These are phyloP conservation scores for Drosophila persimilis DNA, from an alignment of 1,140 invertebrate species.

Conservation along the genomic window DNA sequence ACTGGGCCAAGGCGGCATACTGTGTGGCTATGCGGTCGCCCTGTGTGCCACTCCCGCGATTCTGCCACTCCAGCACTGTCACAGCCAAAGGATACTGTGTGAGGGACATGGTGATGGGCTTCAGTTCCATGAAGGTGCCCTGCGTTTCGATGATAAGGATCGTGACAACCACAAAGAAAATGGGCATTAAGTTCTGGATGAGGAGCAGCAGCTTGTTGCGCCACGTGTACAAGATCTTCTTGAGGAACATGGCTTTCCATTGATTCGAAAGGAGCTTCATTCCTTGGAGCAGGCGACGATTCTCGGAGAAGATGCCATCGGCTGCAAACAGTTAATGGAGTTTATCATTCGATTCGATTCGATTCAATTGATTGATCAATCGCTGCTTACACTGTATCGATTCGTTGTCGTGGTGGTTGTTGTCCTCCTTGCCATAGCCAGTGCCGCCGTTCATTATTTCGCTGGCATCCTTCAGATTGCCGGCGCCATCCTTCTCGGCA, in stretches of 20 bases:
- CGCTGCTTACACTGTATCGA: conserved; percentile 68
- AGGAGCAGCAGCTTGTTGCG: conserved; percentile 85
- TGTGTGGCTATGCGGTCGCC: conserved; percentile 15
- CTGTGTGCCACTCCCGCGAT: background rate
- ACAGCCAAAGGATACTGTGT: conserved; percentile 57
- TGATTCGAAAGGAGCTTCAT: conserved; percentile 83
- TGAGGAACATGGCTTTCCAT: conserved; percentile 86
- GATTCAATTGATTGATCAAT: conserved; percentile 21
- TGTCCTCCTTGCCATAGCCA: conserved; percentile 42
- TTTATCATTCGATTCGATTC: conserved; percentile 31
- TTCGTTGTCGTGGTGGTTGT: conserved; percentile 25
- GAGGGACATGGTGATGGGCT: conserved; percentile 55
- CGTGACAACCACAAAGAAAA: conserved; percentile 86
- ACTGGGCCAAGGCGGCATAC: conserved; percentile 48
- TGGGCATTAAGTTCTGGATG: conserved; percentile 85
- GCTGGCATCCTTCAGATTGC: conserved; percentile 30
- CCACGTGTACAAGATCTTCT: conserved; percentile 85
- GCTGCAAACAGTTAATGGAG: conserved; percentile 67
- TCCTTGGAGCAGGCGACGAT: conserved; percentile 49
- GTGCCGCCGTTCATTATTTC: conserved; percentile 50
- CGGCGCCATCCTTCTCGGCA: conserved; percentile 54
- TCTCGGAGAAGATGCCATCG: conserved; percentile 54
- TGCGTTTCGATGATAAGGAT: conserved; percentile 83
- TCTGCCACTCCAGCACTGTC: conserved; percentile 55
- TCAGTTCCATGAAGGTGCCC: conserved; percentile 38